phyloP scores from a whole-genome alignment of 2,113 vertebrate species.

The Ameiurus melas region DNA sequence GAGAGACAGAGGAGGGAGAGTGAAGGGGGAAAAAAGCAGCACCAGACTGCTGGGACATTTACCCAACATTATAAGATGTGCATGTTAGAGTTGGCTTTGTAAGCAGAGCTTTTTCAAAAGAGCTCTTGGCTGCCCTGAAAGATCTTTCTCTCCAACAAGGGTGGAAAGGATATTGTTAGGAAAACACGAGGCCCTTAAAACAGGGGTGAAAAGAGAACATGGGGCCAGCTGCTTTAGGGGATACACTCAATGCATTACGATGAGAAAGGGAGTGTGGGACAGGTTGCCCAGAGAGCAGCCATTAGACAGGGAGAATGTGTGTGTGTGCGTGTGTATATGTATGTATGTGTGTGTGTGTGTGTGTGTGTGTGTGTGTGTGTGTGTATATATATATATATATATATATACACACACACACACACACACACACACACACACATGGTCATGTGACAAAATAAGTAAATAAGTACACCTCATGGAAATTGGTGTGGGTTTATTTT shows the following conservation, averaged over 20 bases:
- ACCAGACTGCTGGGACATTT: conserved; percentile 68
- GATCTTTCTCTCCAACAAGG: conserved; percentile 81
- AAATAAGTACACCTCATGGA: too few relatives aligned
- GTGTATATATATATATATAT: background rate
- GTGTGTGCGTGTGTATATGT: too few relatives aligned
- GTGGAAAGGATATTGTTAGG: conserved; percentile 76
- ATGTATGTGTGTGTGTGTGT: background rate
- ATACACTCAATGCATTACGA: conserved; percentile 64
- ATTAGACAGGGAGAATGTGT: background rate
- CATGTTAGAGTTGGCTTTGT: conserved; percentile 71
- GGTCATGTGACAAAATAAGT: too few relatives aligned
- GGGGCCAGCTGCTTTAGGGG: conserved; percentile 76
- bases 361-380: background rate
- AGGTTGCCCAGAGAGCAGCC: background rate
- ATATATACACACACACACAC: background rate
- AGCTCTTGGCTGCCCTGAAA: conserved; percentile 72
- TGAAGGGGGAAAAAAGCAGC: conserved; percentile 60
- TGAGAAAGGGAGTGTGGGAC: conserved; percentile 45
- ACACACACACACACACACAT: too few relatives aligned
- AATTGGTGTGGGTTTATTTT: too few relatives aligned
- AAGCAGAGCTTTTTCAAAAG: conserved; percentile 76
- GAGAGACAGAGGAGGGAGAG: background rate
- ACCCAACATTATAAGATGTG: conserved; percentile 70
- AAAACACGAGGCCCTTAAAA: conserved; percentile 77
- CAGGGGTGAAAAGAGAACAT: conserved; percentile 75